Base-by-base conservation (phyloP, 2,888 invertebrate species). In the Sceliomorpha sp. region DNA sequence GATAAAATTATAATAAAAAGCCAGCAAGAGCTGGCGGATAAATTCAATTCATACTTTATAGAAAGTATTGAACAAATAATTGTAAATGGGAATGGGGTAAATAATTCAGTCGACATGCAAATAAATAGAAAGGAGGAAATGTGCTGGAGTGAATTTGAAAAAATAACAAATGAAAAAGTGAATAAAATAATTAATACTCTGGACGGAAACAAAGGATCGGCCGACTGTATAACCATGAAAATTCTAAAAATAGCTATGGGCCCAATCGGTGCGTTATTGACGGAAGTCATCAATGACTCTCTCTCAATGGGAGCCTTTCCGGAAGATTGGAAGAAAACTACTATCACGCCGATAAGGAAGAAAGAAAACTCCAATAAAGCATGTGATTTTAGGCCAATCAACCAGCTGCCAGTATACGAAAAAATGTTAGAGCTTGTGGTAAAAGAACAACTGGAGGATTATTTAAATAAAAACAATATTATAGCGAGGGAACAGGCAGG, bases 1-100 rank as follows among this genome's bases (percentile, higher is more conserved):
- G 9, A 36, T 17, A 15, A 37, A 4, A 12, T 26, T 1, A 2
- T 14, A 4, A 7, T 27, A 20, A 2, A 5, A 13, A 37, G 24
- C 40, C 9, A 53, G 14, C 40, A 40, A 53, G 9, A 42, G 9
- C 27, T 50, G 37, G 27, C 50, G 7, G 27, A 50, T 15, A 50
- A 50, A 14, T 50, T 50, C 37, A 53, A 53, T 26, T 1, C 14
- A 8, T 56, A 14, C 42, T 56, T 56, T 37, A 34, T 42, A 1
- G 39, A 39, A 9, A 50, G 39, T 8, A 39, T 39, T 10, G 29
- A 39, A 29, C 37, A 39, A 29, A 39, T 42, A 26, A 27, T 20
- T 20, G 2, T 20, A 4, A 2, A 20, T 20, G 20, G 20, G 2
- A 20, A 20, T 4, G 2, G 2, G 12, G 42, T n/a, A n/a, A n/a